Conservation (phyloP, 2,888 invertebrate genomes). For the Branchellion lobata region DNA sequence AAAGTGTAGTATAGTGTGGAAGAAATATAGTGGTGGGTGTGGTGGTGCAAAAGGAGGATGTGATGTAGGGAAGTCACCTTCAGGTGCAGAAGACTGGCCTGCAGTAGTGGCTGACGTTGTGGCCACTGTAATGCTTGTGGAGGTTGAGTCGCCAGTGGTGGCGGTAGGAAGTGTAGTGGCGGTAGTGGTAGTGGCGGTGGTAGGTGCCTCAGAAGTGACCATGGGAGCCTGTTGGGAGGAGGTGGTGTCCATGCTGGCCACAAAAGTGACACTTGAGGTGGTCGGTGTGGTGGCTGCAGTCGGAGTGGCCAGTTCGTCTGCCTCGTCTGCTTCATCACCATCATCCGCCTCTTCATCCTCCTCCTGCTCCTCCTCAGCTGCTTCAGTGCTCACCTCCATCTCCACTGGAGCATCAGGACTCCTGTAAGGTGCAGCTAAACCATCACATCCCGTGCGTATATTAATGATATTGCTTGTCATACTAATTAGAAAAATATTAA, state of each 20-base stretch:
- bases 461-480: too few relatives aligned
- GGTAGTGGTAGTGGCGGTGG: background rate
- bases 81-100: background rate
- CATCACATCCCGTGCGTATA: background rate
- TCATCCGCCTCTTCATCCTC: conserved; percentile 26
- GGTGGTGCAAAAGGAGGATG: too few relatives aligned
- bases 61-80: background rate
- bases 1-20: too few relatives aligned
- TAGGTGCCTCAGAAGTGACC: background rate
- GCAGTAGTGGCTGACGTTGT: conserved; percentile 8
- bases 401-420: background rate
- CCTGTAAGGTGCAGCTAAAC: background rate
- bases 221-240: background rate
- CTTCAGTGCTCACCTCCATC: conserved; percentile 53
- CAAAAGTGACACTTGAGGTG: background rate
- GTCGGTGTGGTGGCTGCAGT: conserved; percentile 1
- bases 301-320: too few relatives aligned
- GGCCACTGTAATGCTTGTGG: background rate
- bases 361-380: background rate
- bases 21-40: too few relatives aligned
- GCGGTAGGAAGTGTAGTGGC: background rate
- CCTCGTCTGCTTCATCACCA: background rate
- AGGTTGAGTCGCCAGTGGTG: background rate
- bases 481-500: too few relatives aligned
- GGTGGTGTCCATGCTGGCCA: background rate